Base-by-base conservation (phyloP, 2,888 invertebrate genomes). In the Pristionchus mayeri region DNA sequence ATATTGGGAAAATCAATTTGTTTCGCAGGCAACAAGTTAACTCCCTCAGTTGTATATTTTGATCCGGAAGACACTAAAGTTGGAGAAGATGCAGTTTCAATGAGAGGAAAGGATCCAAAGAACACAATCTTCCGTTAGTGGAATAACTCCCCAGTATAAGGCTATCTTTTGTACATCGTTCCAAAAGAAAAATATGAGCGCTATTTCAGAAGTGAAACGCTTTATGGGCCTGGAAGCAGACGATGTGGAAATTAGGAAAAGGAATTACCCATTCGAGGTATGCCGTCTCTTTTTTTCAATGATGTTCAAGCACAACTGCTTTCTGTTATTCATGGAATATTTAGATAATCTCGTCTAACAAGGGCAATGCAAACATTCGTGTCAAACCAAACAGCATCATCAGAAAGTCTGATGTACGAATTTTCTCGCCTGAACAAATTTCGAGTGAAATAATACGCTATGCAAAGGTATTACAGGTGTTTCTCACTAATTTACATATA, bases 41-140 rank as follows among this genome's bases (percentile, higher is more conserved):
- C 75, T 75, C 75, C 75, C 21, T 75, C 75, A 3, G 75, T 75
- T 44, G 75, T 75, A 3, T 3, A 37, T 75, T 75, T 40, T 24
- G 75, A 40, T 21, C 16, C 27, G 6, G 7, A n/a, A 21, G 3
- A 21, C 9, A 44, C 44, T 13, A 75, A 11, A 44, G 24, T 75
- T 9, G 75, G 75, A 7, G 75, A 75, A 40, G 44, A 21, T 37
- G 75, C 75, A 9, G 75, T 75, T 4, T 16, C 21, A 16, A 44
- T 24, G 27, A 75, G 44, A 44, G 75, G 40, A 75, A 44, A 4
- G 4, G 40, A 75, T 40, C 40, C 40, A 21, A n/a, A 37, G 75
- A 75, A 75, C n/a, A 44, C n/a, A 11, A n/a, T 75, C 4, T 75
- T n/a, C 40, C 75, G 75, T 75, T 3, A 21, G 75, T 44, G 18